Evolutionary conservation across 2,888 invertebrate genomes (phyloP), one percentile per base, ranked within the genome.

Genomic region (Heliconius charithonia): DNA sequence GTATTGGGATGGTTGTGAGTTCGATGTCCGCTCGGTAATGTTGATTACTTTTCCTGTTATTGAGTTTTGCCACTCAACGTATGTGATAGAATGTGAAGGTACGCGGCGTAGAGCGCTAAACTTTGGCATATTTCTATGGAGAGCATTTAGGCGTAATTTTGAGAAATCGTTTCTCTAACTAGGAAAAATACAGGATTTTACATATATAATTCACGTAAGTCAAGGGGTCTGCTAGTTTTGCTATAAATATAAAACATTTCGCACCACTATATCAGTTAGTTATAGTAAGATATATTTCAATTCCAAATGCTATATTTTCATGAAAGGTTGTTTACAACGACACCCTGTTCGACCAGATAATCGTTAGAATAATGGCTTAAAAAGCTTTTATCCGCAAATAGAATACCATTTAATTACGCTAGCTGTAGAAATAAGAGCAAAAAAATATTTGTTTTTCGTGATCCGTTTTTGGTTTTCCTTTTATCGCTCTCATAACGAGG

Each of bases 311-410:
- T 56, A 32, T 71, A 22, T 22, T 27, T 9, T 71, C 29, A 51
- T 1, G 10, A 71, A 71, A 51, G 19, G 27, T 71, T 51, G 51
- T 70, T 51, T 71, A 51, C 29, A 71, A 51, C 70, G 19, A 27
- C 51, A 29, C 4, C 19, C 71, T 29, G 7, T 56, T 71, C 32
- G 12, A 71, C 13, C 56, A 71, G 71, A 56, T 56, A 71, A 56
- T 71, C 32, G 51, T 71, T 71, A 71, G 29, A 56, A 13, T 56
- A 71, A 56, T 71, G 71, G 56, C 10, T 56, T 16, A 27, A 72
- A 72, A 72, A 13, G 3, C 56, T 29, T 59, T 72, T 59, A 27
- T 32, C 32, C 56, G 29, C 22, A 56, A 59, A 59, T n/a, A 59
- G 25, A 45, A 45, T 69, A 41, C 25, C 41, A 45, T 45, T 45